Base-by-base conservation (phyloP, 2,888 invertebrate species). In the Priocnemis perturbator region DNA sequence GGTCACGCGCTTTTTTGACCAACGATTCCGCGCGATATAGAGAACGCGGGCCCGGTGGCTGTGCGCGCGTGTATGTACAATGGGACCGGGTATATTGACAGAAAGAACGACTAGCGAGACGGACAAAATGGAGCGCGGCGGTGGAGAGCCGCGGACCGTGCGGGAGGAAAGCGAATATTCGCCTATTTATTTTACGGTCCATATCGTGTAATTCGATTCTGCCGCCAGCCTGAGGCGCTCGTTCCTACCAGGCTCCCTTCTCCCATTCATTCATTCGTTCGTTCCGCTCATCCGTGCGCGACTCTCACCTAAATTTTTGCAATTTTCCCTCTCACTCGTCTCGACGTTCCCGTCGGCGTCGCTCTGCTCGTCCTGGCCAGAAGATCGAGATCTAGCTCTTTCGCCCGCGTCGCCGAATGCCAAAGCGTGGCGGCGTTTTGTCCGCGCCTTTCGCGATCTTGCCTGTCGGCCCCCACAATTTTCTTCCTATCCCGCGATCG, bases 151-250 rank as follows among this genome's bases (percentile, higher is more conserved):
- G 7, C 37, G 37, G 26, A 26, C 26, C 37, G 59, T 1, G 59
- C 9, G n/a, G 19, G 7, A n/a, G 50, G 19, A 19, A 50, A 17
- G 78, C 65, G 74, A 77, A 79, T 79, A 77, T 79, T 79, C 71
- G 65, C 76, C 66, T 81, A 74, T 81, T 81, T 81, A 79, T 81
- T 79, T 76, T 81, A 77, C 61, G 73, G 64, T 70, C 71, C 76
- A 81, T 78, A 81, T 81, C 71, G 68, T 64, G 79, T 81, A 81
- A 81, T 81, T 81, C 73, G 78, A 79, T 81, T 78, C 74, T 62
- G 60, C 59, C 45, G 52, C n/a, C 58, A 50, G 44, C 64, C 21
- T 37, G 62, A 61, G 63, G 67, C 63, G 63, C 47, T 62, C 59
- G 64, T 20, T 66, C 68, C 56, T 60, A 60, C 45, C 60, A 59